These are phyloP conservation scores for Poicephalus meyeri DNA, from an alignment of 2,113 vertebrate species.

Conservation along the genomic window DNA sequence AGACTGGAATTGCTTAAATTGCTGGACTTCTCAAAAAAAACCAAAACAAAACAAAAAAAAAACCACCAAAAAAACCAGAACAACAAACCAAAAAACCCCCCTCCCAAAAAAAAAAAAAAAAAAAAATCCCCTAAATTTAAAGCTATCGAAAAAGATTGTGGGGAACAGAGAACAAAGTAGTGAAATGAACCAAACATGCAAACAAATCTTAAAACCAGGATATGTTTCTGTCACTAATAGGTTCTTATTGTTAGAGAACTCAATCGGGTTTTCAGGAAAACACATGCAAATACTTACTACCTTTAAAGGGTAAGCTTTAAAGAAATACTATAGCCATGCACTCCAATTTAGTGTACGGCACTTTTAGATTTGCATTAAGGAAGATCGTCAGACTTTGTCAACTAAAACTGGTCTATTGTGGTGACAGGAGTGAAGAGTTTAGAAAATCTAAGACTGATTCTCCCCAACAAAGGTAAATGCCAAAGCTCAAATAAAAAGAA, in stretches of 20 bases:
- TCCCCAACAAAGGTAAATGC: neutral
- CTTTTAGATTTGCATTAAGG: neutral
- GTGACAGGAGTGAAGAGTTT: neutral
- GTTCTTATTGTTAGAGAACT: neutral
- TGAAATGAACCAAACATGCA: neutral
- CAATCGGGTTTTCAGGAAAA: neutral
- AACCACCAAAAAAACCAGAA: too few species aligned
- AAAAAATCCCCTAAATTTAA: neutral
- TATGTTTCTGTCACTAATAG: neutral
- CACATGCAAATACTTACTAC: neutral
- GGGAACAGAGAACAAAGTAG: neutral
- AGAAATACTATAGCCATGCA: neutral
- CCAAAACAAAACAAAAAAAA: neutral
- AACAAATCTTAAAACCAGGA: neutral
- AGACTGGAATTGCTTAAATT: neutral
- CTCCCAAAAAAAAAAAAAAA: too few species aligned
- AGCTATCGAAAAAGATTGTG: neutral
- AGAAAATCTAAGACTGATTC: fast-evolving
- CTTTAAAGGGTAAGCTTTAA: neutral
- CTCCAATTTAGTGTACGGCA: too few species aligned
- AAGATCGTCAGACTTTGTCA: neutral
- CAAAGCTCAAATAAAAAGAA: neutral
- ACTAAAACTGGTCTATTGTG: neutral
- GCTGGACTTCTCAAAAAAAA: too few species aligned
- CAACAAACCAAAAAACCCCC: too few species aligned